These are phyloP conservation scores for Leiothrix lutea DNA, from an alignment of 2,113 vertebrate genomes.

Conservation along the genomic window DNA sequence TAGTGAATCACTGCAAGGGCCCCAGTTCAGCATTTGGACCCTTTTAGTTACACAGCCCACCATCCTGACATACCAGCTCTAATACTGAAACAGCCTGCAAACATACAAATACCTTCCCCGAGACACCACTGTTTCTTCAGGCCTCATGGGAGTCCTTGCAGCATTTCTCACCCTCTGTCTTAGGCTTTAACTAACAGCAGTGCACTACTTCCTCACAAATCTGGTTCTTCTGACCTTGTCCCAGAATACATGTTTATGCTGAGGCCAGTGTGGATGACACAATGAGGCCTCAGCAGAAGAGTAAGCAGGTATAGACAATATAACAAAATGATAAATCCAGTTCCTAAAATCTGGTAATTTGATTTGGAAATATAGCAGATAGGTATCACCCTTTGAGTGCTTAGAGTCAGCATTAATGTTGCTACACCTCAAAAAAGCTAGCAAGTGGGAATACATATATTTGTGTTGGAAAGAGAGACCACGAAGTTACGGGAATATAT, in stretches of 20 bases:
- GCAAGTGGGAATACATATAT: background rate
- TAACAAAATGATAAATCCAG: background rate
- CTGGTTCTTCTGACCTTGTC: background rate
- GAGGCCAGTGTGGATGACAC: background rate
- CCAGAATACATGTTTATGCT: rapidly evolving
- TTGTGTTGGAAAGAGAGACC: background rate
- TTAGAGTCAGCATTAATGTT: background rate
- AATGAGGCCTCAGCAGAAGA: background rate
- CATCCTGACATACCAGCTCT: background rate
- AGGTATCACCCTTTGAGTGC: background rate
- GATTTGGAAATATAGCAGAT: background rate
- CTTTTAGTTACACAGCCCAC: background rate
- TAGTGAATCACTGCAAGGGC: background rate
- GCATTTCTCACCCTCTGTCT: background rate
- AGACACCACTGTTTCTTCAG: background rate
- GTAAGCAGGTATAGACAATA: background rate
- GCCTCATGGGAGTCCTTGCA: background rate
- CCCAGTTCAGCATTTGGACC: background rate
- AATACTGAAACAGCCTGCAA: background rate
- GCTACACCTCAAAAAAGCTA: background rate
- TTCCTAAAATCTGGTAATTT: background rate
- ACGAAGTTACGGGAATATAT: background rate
- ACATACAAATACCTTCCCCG: background rate
- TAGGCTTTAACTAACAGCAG: background rate
- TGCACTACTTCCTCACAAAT: background rate